phyloP scores from a whole-genome alignment of 2,113 vertebrate species.

The Oenanthe oenanthe region DNA sequence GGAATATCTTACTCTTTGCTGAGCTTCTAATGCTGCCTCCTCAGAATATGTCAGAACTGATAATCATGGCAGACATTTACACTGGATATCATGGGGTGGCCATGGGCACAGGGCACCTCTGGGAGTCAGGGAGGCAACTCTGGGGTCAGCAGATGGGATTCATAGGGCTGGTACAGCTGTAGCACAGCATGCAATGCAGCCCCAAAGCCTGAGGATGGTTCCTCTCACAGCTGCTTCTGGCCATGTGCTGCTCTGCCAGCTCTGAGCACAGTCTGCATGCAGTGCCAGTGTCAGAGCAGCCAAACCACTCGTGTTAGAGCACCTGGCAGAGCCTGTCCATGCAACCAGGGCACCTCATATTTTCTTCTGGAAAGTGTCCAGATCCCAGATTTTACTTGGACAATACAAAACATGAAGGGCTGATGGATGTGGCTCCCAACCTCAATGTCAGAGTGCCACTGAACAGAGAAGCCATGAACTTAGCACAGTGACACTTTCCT shows the following conservation, averaged over 20 bases:
- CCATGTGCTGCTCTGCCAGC: background rate
- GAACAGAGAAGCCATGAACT: background rate
- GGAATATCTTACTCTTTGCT: slow-evolving; percentile 17
- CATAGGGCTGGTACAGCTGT: background rate
- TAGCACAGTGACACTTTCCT: background rate
- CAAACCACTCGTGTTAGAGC: background rate
- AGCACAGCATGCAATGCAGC: background rate
- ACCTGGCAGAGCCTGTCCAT: background rate
- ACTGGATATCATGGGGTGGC: background rate
- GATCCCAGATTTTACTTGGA: background rate
- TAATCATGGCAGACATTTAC: slow-evolving; percentile 38
- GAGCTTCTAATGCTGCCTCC: slow-evolving; percentile 51
- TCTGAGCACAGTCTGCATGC: accelerated
- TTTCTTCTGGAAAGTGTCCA: background rate
- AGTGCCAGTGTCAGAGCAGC: background rate
- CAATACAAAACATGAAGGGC: background rate
- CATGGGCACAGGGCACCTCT: background rate
- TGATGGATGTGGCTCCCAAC: background rate
- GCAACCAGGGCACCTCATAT: accelerated
- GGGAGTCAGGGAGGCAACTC: background rate
- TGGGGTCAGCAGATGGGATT: background rate
- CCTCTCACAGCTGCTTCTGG: background rate
- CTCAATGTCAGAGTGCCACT: background rate
- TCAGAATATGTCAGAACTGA: slow-evolving; percentile 28
- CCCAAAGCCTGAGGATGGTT: accelerated